These are phyloP conservation scores for Saccostrea glomerata DNA, from an alignment of 1,140 invertebrate species.

Conservation along the genomic window DNA sequence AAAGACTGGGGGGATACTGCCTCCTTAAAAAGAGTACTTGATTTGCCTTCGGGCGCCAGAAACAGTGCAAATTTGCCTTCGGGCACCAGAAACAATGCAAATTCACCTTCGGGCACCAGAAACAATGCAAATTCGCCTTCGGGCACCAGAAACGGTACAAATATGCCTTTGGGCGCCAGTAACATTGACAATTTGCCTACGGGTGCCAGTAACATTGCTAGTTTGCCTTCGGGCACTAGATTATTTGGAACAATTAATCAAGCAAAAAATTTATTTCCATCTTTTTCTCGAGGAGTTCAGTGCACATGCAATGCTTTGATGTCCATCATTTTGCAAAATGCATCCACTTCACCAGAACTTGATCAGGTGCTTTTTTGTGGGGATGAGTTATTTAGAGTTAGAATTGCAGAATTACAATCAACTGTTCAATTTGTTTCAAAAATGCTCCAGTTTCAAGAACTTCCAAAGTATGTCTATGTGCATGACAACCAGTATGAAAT, in stretches of 20 bases:
- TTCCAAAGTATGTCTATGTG: neutral
- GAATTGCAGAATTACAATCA: constrained; percentile 29
- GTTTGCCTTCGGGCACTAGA: neutral
- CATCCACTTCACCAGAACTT: neutral
- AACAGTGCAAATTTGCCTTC: no score
- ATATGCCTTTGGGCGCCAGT: neutral
- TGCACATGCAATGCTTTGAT: constrained; percentile 44
- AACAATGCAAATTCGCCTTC: no score
- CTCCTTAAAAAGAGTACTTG: constrained; percentile 2
- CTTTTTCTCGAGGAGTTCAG: constrained; percentile 11
- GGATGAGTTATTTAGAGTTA: constrained; percentile 33
- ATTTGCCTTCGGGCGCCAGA: neutral
- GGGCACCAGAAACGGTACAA: neutral
- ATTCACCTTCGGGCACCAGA: no score
- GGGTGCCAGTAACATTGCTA: neutral
- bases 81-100: no score
- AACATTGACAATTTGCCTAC: constrained; percentile 3
- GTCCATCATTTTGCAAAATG: neutral
- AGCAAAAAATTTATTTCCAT: constrained; percentile 8
- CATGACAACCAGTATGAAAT: neutral
- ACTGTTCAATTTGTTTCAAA: constrained; percentile 15
- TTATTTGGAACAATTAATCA: constrained; percentile 20
- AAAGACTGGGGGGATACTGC: neutral
- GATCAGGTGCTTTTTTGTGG: neutral
- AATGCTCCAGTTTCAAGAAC: constrained; percentile 37